These are phyloP conservation scores for Sphaerodactylus townsendi DNA, from an alignment of 2,113 vertebrate species.

Conservation along the genomic window DNA sequence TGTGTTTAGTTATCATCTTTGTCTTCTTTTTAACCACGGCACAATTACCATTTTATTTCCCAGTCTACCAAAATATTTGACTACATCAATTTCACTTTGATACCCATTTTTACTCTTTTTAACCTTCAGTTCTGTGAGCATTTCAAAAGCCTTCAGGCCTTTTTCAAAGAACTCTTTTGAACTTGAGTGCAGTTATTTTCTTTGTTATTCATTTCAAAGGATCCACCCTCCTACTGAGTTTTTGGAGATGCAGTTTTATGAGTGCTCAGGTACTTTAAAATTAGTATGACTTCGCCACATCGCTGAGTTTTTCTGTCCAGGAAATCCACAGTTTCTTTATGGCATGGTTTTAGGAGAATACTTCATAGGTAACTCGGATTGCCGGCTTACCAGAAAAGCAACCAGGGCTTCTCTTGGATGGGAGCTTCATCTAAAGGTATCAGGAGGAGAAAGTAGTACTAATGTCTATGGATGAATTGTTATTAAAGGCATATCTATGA, in stretches of 20 bases:
- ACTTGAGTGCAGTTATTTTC: background rate
- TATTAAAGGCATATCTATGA: no score
- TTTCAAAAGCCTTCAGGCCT: slow-evolving; percentile 39
- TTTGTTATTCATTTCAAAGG: slow-evolving; percentile 29
- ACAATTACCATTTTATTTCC: slow-evolving; percentile 24
- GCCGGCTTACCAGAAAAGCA: background rate
- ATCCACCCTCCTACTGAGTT: background rate
- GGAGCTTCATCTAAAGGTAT: background rate
- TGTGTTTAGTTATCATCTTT: background rate
- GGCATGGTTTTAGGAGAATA: background rate
- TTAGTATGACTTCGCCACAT: background rate
- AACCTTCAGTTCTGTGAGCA: background rate
- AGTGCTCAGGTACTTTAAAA: background rate
- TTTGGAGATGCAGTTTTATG: background rate
- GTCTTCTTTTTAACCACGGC: slow-evolving; percentile 15
- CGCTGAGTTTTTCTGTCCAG: background rate
- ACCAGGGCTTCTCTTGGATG: background rate
- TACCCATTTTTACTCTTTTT: background rate
- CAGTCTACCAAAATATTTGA: slow-evolving; percentile 27
- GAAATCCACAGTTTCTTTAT: background rate
- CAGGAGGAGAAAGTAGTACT: no score
- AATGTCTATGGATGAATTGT: no score
- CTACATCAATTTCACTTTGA: background rate
- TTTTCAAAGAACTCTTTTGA: slow-evolving; percentile 38
- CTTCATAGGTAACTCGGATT: background rate